phyloP scores from a whole-genome alignment of 30 jellyfish, hydroid and myxozoan species.

The Calvadosia cruxmelitensis region DNA sequence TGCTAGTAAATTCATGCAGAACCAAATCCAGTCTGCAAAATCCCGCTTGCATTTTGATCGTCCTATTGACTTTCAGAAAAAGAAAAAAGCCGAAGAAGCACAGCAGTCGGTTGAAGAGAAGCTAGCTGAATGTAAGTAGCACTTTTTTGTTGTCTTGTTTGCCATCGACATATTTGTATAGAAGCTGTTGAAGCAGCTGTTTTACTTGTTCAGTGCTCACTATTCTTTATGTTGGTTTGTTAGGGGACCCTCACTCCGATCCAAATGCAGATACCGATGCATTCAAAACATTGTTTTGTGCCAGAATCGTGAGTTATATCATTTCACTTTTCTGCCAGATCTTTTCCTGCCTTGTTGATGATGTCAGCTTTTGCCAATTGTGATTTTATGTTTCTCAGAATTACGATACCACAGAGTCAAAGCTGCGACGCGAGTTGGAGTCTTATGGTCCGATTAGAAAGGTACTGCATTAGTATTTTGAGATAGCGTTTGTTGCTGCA shows the following conservation, averaged over 20 bases:
- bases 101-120: slow-evolving; percentile 43
- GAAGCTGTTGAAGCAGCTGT: not conserved
- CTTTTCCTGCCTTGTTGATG: too few relatives aligned
- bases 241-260: slow-evolving; percentile 98
- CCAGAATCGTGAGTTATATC: slow-evolving; percentile 88
- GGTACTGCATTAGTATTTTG: slow-evolving; percentile 19
- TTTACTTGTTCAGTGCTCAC: not conserved
- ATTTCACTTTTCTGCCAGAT: too few relatives aligned
- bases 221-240: not conserved
- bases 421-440: slow-evolving; percentile 85
- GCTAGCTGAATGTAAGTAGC: slow-evolving; percentile 46
- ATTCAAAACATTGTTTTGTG: slow-evolving; percentile 86
- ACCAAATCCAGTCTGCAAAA: too few relatives aligned
- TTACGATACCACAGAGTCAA: slow-evolving; percentile 76
- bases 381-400: slow-evolving; percentile 27
- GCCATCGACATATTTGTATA: not conserved
- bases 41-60: not conserved
- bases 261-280: slow-evolving; percentile 86
- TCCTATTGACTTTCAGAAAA: slow-evolving; percentile 14
- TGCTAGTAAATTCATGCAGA: too few relatives aligned
- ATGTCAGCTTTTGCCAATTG: not conserved
- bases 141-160: not conserved
- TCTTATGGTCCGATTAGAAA: slow-evolving; percentile 79
- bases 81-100: slow-evolving; percentile 41
- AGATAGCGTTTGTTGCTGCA: not conserved